These are phyloP conservation scores for Epizoanthus stellaris DNA, from an alignment of 92 coral and sea anemone genomes.

Conservation along the genomic window DNA sequence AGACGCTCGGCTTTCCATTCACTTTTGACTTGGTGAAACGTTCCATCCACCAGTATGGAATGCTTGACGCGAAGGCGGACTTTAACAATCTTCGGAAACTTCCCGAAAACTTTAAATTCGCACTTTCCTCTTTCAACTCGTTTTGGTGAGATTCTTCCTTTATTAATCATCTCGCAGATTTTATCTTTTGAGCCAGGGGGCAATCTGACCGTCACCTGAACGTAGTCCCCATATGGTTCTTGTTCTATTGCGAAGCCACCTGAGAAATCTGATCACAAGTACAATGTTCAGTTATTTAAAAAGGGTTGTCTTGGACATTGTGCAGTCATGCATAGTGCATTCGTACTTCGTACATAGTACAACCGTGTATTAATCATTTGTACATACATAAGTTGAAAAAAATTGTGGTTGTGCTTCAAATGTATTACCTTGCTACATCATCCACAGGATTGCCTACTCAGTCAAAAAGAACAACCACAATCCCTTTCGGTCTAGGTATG, in stretches of 20 bases:
- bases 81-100: neutral
- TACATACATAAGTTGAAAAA: too few species aligned
- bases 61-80: neutral
- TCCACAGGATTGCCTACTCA: too few species aligned
- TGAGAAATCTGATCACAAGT: neutral
- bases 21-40: neutral
- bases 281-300: too few species aligned
- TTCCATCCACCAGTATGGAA: slow-evolving; percentile 6
- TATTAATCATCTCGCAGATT: neutral
- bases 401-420: too few species aligned
- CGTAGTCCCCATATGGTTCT: slow-evolving; percentile 4
- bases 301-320: too few species aligned
- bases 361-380: too few species aligned
- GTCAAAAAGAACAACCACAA: too few species aligned
- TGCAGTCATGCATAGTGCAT: too few species aligned
- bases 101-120: neutral
- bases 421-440: too few species aligned
- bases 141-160: neutral
- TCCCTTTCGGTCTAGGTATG: too few species aligned
- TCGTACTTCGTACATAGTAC: too few species aligned
- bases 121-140: neutral
- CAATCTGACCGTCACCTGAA: neutral
- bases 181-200: neutral
- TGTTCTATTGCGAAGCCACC: slow-evolving; percentile 12
- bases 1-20: neutral